A percentile compares a stretch with the other conserved stretches of the same genome.
Conservation (phyloP, 2,113 vertebrate genomes). For the Chlamydotis undulata region DNA sequence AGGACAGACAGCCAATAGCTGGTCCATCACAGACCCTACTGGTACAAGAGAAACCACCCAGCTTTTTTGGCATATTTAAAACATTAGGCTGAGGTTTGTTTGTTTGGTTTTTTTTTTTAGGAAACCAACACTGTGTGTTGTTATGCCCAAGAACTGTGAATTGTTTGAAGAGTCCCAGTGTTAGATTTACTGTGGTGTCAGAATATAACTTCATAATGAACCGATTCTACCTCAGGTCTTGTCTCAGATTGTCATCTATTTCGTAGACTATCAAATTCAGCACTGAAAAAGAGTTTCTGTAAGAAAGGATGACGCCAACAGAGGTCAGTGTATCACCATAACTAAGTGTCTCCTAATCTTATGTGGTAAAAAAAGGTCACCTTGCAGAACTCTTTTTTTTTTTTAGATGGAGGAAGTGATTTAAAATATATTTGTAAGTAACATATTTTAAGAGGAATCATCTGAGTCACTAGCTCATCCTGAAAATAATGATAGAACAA, state of each 20-base stretch:
- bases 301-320: neutral
- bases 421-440: neutral
- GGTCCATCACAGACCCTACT: neutral
- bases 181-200: neutral
- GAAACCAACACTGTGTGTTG: rapidly evolving
- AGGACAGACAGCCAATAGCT: neutral
- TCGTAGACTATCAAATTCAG: neutral
- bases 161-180: neutral
- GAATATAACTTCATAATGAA: neutral
- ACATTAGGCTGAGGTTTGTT: neutral
- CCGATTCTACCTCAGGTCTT: neutral
- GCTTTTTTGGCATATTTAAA: neutral
- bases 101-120: neutral
- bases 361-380: neutral
- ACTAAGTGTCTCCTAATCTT: neutral
- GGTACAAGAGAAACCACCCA: neutral
- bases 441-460: neutral
- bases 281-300: neutral
- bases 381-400: neutral
- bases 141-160: neutral
- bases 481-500: neutral
- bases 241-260: neutral
- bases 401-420: neutral
- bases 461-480: neutral
- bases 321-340: constrained; percentile 1